Percentiles rank a stretch among this genome's conserved stretches.
Conservation (phyloP, 2,888 invertebrate species). For the Zonitis immaculata region DNA sequence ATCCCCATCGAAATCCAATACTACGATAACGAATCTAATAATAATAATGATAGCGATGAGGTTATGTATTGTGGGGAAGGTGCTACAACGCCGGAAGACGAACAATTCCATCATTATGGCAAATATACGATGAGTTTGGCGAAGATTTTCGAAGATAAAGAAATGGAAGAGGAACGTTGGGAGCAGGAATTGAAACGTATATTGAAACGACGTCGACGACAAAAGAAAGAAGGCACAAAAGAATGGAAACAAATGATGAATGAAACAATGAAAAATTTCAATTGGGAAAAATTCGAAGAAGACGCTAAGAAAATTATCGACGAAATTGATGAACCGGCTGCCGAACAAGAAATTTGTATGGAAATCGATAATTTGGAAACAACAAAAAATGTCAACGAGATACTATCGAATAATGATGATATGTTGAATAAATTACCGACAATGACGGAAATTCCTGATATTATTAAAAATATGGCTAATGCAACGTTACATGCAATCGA, state of each 20-base stretch:
- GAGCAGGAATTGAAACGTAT: slow-evolving; percentile 47
- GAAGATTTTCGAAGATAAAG: slow-evolving; percentile 74
- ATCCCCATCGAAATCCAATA: slow-evolving; percentile 57
- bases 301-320: slow-evolving; percentile 53
- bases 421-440: slow-evolving; percentile 58
- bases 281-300: slow-evolving; percentile 62
- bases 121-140: slow-evolving; percentile 62
- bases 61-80: slow-evolving; percentile 68
- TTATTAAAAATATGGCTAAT: slow-evolving; percentile 59
- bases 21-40: slow-evolving; percentile 17
- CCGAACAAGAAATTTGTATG: slow-evolving; percentile 47
- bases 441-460: slow-evolving; percentile 59
- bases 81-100: slow-evolving; percentile 57
- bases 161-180: slow-evolving; percentile 64
- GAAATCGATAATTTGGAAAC: slow-evolving; percentile 55
- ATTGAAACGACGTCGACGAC: slow-evolving; percentile 41
- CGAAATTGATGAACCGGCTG: slow-evolving; percentile 39
- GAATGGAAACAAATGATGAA: slow-evolving; percentile 60
- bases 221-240: slow-evolving; percentile 44
- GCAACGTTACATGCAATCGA: slow-evolving; percentile 57
- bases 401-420: slow-evolving; percentile 52
- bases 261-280: slow-evolving; percentile 60
- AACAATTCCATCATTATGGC: slow-evolving; percentile 48
- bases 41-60: slow-evolving; percentile 22
- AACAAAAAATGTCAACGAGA: slow-evolving; percentile 58